Conservation (phyloP, 1,140 invertebrate genomes). For the Drosophila tsacasi region DNA sequence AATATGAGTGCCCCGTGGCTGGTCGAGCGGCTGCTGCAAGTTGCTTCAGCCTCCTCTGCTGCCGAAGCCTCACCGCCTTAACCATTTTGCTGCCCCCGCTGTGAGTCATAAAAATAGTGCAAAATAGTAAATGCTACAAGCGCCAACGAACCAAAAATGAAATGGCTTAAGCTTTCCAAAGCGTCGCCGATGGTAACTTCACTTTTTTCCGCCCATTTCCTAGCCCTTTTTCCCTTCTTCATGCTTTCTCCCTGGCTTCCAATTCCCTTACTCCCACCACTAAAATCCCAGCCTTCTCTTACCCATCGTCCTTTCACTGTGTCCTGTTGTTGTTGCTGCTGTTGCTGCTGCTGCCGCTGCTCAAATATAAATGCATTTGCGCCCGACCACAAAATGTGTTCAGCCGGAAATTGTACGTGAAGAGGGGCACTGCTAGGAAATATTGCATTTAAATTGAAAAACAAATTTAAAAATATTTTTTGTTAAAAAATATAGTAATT, state of each 20-base stretch:
- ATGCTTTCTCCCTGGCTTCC: background rate
- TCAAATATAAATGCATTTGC: conserved; percentile 83
- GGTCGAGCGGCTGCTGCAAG: conserved; percentile 26
- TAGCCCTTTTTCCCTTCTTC: background rate
- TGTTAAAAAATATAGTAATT: background rate
- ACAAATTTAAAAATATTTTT: too few species aligned
- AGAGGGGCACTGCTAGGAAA: conserved; percentile 51
- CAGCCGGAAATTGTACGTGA: conserved; percentile 83
- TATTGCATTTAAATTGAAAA: background rate
- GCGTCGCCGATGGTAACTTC: conserved; percentile 56
- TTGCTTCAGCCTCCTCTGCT: conserved; percentile 15
- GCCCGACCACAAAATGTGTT: conserved; percentile 82
- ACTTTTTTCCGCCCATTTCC: conserved; percentile 16
- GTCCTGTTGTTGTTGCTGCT: conserved; percentile 27
- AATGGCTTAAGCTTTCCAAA: conserved; percentile 80
- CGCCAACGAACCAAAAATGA: conserved; percentile 81
- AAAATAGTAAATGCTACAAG: conserved; percentile 76
- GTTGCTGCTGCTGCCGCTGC: conserved; percentile 52
- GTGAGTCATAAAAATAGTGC: conserved; percentile 64
- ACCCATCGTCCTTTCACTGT: conserved; percentile 1
- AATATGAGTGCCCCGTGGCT: conserved; percentile 75
- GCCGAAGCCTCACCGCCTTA: background rate
- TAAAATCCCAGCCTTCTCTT: conserved; percentile 9
- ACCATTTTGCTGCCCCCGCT: conserved; percentile 34
- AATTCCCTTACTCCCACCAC: conserved; percentile 12